Base-by-base conservation (phyloP, 1,140 invertebrate genomes). In the Probaryconus sp. region DNA sequence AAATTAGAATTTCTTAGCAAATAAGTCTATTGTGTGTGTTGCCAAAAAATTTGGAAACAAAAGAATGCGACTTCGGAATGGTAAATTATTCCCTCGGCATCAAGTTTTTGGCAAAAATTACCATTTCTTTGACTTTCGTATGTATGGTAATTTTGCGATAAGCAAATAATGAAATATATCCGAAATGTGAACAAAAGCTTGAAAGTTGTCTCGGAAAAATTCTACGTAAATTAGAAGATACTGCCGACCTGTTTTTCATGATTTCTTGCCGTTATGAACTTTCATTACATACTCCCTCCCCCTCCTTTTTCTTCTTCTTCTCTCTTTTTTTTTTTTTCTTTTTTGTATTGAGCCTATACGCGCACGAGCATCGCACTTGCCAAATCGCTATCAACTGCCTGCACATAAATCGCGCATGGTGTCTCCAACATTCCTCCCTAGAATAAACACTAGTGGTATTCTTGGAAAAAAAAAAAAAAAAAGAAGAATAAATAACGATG, bases 381-480 rank as follows among this genome's bases (percentile, higher is more conserved):
- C 74, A 77, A 80, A 78, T 74, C 53, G 63, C 67, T 65, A 80
- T 78, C 73, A 78, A 63, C 76, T 79, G 78, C 76, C 67, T 61
- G 55, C 60, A 58, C 48, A 61, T 77, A 75, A 80, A 75, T 75
- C 55, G 35, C 37, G 21, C 42, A 14, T 45, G 14, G 56, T 69
- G 40, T 73, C 60, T 55, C 63, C 53, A 60, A 48, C 65, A 77
- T 64, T 71, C 68, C 58, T 71, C 58, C 58, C 58, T 64, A 64
- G 58, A 64, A 71, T 71, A 71, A 71, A 64, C 35, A 64, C 58
- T 63, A 56, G 56, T 42, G 50, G 58, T 33, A 63, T 56, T 71
- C 58, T 28, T 28, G 26, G 55, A 40, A 48, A 28, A 61, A 69
- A 55, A 58, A 13, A 13, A 11, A 40, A 51, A 43, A 43, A 28